Evolutionary conservation across 2,888 invertebrate species (phyloP).

Genomic region (Epinotia nisella): DNA sequence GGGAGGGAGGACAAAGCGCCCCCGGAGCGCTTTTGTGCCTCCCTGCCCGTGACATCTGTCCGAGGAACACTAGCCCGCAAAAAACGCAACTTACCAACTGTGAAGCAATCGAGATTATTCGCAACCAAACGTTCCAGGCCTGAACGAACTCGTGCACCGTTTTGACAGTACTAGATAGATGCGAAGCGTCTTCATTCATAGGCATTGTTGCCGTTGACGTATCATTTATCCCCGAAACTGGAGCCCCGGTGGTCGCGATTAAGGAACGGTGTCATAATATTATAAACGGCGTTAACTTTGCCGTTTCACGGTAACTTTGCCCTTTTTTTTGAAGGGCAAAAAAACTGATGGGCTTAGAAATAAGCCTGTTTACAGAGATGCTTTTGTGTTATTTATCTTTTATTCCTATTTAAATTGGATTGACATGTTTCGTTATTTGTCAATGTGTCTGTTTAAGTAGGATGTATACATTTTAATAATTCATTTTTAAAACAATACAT

Average conservation of each 20-base stretch:
- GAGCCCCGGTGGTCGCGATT: constrained; percentile 70
- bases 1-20: constrained; percentile 76
- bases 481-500: no score
- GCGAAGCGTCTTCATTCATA: constrained; percentile 71
- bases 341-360: constrained; percentile 40
- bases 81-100: constrained; percentile 79
- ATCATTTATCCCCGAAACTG: constrained; percentile 75
- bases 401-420: constrained; percentile 31
- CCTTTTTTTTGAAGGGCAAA: constrained; percentile 43
- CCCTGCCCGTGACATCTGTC: constrained; percentile 83
- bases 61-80: constrained; percentile 82
- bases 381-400: constrained; percentile 27
- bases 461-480: not conserved
- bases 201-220: constrained; percentile 74
- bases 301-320: constrained; percentile 56
- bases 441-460: constrained; percentile 1
- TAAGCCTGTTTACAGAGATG: constrained; percentile 40
- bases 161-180: constrained; percentile 47
- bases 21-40: constrained; percentile 81
- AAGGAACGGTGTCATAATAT: constrained; percentile 73
- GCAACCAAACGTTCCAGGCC: constrained; percentile 68
- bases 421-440: constrained; percentile 35
- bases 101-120: constrained; percentile 74
- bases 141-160: constrained; percentile 53
- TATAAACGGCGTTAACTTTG: constrained; percentile 66